phyloP scores from a whole-genome alignment of 2,797 vertebrate species.

The Pangasius sanitwongsei region DNA sequence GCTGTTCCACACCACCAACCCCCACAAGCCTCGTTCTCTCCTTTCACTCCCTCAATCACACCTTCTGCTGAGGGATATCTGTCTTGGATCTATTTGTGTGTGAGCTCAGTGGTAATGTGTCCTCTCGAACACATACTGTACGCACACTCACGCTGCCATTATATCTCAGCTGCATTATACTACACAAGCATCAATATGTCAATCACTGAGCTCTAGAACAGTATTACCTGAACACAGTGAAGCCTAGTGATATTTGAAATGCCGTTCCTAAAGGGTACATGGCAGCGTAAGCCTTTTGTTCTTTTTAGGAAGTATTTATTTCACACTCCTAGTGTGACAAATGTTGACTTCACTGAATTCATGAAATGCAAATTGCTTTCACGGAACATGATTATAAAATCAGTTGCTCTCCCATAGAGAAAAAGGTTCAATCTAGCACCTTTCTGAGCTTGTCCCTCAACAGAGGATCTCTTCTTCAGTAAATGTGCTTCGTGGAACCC shows the following conservation, averaged over 20 bases:
- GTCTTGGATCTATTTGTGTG: neutral
- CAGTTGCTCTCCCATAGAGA: neutral
- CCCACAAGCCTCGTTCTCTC: slow-evolving; percentile 17
- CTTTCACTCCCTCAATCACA: slow-evolving; percentile 21
- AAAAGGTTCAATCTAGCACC: neutral
- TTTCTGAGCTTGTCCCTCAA: neutral
- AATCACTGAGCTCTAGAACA: slow-evolving; percentile 16
- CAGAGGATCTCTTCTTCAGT: neutral
- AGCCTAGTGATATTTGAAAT: slow-evolving; percentile 8
- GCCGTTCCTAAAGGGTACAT: slow-evolving; percentile 8
- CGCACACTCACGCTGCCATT: neutral
- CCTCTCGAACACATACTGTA: neutral
- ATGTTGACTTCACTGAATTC: neutral
- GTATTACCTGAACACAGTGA: neutral
- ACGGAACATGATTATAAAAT: neutral
- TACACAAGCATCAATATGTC: slow-evolving; percentile 12
- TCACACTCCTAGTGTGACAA: neutral
- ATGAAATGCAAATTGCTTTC: neutral
- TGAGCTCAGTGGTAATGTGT: neutral
- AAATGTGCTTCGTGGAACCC: neutral
- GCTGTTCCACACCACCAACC: slow-evolving; percentile 58
- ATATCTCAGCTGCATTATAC: neutral
- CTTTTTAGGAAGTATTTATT: neutral
- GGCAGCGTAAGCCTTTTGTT: slow-evolving; percentile 7
- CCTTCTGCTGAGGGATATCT: slow-evolving; percentile 11